Evolutionary conservation across 23 tunicate genomes (phyloP).

Genomic region (Clavelina lepadiformis): DNA sequence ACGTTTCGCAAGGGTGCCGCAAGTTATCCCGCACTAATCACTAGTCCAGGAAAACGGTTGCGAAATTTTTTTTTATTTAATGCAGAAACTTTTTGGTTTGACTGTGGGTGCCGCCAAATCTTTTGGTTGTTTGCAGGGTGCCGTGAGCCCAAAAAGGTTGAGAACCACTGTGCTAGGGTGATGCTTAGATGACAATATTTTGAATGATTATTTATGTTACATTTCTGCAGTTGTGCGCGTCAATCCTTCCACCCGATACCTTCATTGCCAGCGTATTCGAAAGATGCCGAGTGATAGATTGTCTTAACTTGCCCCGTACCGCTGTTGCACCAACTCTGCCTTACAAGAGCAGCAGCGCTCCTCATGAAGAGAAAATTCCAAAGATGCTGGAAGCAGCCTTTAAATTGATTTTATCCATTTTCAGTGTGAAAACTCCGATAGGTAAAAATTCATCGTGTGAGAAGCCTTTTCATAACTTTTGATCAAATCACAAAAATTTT

Average conservation of each 20-base stretch:
- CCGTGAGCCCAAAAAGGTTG: too few relatives aligned
- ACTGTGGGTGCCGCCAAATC: too few relatives aligned
- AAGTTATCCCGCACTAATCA: too few relatives aligned
- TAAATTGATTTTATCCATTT: constrained; percentile 29
- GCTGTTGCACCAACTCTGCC: background rate
- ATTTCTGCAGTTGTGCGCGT: constrained; percentile 57
- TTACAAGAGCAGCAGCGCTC: constrained; percentile 19
- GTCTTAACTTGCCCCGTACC: constrained; percentile 29
- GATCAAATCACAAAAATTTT: background rate
- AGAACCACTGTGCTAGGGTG: too few relatives aligned
- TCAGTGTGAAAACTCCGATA: constrained; percentile 38
- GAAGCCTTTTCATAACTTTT: background rate
- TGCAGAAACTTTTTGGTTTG: too few relatives aligned
- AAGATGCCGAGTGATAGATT: constrained; percentile 57
- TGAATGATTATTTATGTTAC: too few relatives aligned
- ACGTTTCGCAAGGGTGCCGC: too few relatives aligned
- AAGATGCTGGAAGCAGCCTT: constrained; percentile 78
- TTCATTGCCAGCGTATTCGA: constrained; percentile 57
- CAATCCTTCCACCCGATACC: constrained; percentile 50
- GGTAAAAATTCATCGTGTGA: constrained; percentile 46
- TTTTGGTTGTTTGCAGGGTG: too few relatives aligned
- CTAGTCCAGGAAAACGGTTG: too few relatives aligned
- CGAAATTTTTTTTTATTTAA: too few relatives aligned
- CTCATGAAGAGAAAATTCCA: constrained; percentile 41
- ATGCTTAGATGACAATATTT: too few relatives aligned